Percentiles rank a stretch among this genome's conserved stretches.
phyloP scores from a whole-genome alignment of 2,113 vertebrate genomes.

The Brachyhypopomus gauderio region DNA sequence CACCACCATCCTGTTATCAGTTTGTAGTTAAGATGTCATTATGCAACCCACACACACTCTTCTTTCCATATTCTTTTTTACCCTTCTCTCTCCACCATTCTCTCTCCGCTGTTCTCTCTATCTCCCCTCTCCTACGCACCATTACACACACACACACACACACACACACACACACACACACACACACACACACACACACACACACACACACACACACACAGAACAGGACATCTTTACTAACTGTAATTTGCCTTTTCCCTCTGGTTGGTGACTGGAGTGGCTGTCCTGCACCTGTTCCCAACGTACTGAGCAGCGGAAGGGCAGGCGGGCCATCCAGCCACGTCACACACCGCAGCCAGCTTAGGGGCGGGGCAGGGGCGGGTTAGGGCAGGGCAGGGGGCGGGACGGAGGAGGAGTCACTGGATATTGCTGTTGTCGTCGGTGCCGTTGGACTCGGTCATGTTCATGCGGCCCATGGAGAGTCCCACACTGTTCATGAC shows the following conservation, averaged over 20 bases:
- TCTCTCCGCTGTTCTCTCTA: neutral
- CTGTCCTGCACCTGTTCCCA: neutral
- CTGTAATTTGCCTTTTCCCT: constrained; percentile 3
- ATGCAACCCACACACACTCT: constrained; percentile 42
- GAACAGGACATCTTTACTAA: neutral
- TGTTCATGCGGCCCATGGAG: constrained; percentile 79
- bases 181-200: neutral
- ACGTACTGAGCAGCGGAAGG: too few species aligned
- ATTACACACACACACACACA: neutral
- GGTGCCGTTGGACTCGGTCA: constrained; percentile 79
- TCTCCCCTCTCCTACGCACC: neutral
- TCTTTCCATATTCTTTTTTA: neutral
- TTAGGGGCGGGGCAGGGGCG: neutral
- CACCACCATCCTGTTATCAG: constrained; percentile 39
- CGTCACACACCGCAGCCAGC: neutral
- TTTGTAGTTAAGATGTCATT: constrained; percentile 44
- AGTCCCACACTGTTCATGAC: constrained; percentile 75
- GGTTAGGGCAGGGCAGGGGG: constrained; percentile 7
- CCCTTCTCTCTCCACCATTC: neutral
- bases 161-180: constrained; percentile 9
- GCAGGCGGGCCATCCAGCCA: too few species aligned
- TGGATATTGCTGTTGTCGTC: constrained; percentile 83
- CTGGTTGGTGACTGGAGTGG: constrained; percentile 1
- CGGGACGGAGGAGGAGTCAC: constrained; percentile 63
- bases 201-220: constrained; percentile 9